Base-by-base conservation (phyloP, 2,888 invertebrate genomes). In the Aphidius colemani region DNA sequence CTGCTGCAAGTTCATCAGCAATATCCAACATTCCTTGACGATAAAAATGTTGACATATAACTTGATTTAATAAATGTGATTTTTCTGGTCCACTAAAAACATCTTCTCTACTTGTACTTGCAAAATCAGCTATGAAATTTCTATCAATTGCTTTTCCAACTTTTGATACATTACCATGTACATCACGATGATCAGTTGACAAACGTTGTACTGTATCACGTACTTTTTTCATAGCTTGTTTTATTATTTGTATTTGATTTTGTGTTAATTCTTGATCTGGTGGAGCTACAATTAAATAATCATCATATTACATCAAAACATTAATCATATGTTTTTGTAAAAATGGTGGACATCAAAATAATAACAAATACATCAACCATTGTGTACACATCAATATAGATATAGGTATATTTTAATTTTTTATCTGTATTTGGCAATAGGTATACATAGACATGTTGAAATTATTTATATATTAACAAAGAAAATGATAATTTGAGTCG, bases 131-230 rank as follows among this genome's bases (percentile, higher is more conserved):
- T 48, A 93, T 92, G 78, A 97, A 97, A 84, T 96, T 96, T 75
- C 95, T 89, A 81, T 99, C 98, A 72, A 99, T 94, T 0, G 95
- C 92, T 85, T 98, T 98, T 59, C 98, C 98, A 57, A 98, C 95
- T 86, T 95, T 93, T 0, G 98, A 98, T 6, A 93, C 92, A 6
- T 89, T 87, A 70, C 89, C 88, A 78, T 96, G 95, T 11, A 94
- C 84, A 68, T 89, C 89, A 58, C 94, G 86, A 77, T 95, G 94
- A 83, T 96, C 96, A 65, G 92, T 89, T 1, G 95, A 92, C 72
- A 96, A 85, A 78, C 92, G 88, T 69, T 91, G 90, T 0, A 94
- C 89, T 39, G 91, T 90, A 75, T 95, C 94, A 76, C 93, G 92
- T 46, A 94, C 89, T 79, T 92, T 90, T 53, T 87, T 85, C 79